A percentile compares a stretch with the other conserved stretches of the same genome.
Conservation (phyloP, 2,113 vertebrate genomes). For the Menura novaehollandiae region DNA sequence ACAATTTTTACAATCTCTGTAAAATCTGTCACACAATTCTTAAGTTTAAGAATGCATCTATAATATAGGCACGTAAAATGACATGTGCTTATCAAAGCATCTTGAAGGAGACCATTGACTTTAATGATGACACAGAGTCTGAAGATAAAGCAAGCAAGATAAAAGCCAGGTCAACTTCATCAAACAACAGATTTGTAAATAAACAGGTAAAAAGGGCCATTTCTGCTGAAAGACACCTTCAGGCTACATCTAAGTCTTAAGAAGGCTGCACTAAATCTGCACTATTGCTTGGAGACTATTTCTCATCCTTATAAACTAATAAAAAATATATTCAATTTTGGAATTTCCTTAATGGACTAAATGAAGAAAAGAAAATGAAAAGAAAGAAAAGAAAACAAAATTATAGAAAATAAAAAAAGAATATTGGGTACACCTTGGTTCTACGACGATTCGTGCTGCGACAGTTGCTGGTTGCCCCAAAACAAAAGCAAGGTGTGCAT, state of each 20-base stretch:
- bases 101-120: neutral
- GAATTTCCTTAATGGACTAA: neutral
- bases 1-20: neutral
- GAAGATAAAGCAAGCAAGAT: neutral
- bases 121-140: neutral
- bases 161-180: neutral
- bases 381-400: no score
- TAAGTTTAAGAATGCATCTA: neutral
- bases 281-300: neutral
- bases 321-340: neutral
- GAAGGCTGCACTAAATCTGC: neutral
- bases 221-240: neutral
- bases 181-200: neutral
- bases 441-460: constrained; percentile 79
- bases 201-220: neutral
- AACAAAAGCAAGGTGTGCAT: constrained; percentile 92
- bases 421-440: constrained; percentile 77
- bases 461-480: constrained; percentile 80
- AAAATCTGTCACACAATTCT: neutral
- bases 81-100: neutral
- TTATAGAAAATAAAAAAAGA: neutral
- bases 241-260: neutral
- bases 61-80: neutral
- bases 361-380: no score
- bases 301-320: neutral